These are phyloP conservation scores for Keiferia lycopersicella DNA, from an alignment of 2,888 invertebrate species.

Conservation along the genomic window DNA sequence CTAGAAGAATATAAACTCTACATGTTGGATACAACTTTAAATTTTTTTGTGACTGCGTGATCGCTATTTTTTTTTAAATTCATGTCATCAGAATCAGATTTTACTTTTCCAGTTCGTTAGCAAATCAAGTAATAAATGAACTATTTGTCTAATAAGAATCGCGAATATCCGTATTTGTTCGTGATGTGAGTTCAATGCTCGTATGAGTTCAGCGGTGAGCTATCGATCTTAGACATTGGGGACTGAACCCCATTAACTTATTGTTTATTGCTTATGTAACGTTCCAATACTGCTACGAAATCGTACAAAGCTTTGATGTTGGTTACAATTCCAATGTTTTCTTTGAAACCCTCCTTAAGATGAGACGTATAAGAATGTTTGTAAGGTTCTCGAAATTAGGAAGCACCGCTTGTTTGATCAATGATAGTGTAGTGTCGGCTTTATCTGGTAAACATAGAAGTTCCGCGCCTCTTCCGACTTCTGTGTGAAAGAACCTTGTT, in stretches of 20 bases:
- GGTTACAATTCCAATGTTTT: slow-evolving; percentile 5
- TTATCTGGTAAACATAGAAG: slow-evolving; percentile 9
- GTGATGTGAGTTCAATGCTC: slow-evolving; percentile 36
- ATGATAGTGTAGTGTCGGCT: neutral
- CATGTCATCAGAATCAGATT: too few species aligned
- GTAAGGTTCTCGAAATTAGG: slow-evolving; percentile 3
- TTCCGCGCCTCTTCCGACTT: slow-evolving; percentile 1
- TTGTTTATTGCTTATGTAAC: slow-evolving; percentile 32
- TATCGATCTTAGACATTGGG: slow-evolving; percentile 34
- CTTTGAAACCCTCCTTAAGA: neutral
- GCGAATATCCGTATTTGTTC: slow-evolving; percentile 28
- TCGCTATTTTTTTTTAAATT: too few species aligned
- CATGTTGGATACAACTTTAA: slow-evolving; percentile 24
- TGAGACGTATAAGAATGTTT: neutral
- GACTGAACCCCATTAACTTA: slow-evolving; percentile 35
- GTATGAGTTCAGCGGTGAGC: slow-evolving; percentile 26
- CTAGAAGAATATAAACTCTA: neutral
- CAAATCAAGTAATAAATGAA: neutral
- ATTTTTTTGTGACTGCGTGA: too few species aligned
- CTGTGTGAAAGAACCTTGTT: slow-evolving; percentile 1
- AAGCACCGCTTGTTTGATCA: slow-evolving; percentile 13
- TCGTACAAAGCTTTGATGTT: slow-evolving; percentile 17
- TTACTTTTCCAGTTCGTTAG: slow-evolving; percentile 14
- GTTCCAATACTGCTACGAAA: slow-evolving; percentile 27
- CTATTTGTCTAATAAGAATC: slow-evolving; percentile 27